Evolutionary conservation across 2,113 vertebrate species (phyloP), one percentile per base, ranked within the genome.

Genomic region (Cyanoderma ruficeps): DNA sequence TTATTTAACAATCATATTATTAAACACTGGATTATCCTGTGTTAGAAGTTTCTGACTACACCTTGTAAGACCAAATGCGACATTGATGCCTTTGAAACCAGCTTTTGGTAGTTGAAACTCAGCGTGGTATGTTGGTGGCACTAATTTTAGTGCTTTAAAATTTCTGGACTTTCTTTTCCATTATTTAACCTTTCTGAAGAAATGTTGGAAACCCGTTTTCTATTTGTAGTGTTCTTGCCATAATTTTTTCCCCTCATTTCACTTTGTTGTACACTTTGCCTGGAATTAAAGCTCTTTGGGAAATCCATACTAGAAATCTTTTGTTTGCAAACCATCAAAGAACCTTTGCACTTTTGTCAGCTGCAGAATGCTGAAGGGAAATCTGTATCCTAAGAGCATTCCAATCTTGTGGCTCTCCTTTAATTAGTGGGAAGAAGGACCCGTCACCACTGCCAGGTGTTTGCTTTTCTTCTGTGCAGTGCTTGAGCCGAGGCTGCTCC

Each of bases 361-460:
- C 64, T 10, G 79, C n/a, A 30, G 44, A n/a, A 42, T 24, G 25
- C 57, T 19, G 35, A 64, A 79, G 44, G 15, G 31, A 30, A 15
- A 44, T 7, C 21, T 60, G 19, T 24, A 19, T 20, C n/a, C 33
- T 19, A 10, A 47, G 28, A 63, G 46, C 59, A 55, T 39, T 41
- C 16, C 8, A 3, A 10, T 59, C 15, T 3, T 15, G 19, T 27
- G 53, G 49, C 52, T 47, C 35, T 35, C 59, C 15, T 42, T 67
- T 50, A 16, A 59, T 50, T 8, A 59, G 47, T 2, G 35, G 53
- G 27, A 41, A 82, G 61, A 24, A 88, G 44, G 63, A 52, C 20
- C 33, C 0, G 0, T 14, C 46, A 30, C 44, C 27, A 4, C 44
- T 19, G 12, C 1, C 0, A 0, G 20, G 35, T 28, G 30, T 80